Base-by-base conservation (phyloP, 37 sponge, comb jelly and placozoan genomes). In the Bolinopsis microptera region DNA sequence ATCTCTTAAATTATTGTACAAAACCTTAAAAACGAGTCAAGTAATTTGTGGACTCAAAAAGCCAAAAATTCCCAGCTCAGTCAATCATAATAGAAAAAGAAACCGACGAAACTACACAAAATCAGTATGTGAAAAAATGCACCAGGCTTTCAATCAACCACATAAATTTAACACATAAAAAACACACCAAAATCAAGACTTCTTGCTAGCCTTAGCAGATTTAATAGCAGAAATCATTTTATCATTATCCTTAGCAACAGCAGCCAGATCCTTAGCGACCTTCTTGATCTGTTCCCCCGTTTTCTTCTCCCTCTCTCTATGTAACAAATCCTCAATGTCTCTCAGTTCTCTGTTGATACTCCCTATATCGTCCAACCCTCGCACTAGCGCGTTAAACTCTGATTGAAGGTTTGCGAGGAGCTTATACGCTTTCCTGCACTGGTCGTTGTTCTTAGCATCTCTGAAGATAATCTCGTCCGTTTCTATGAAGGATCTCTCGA, bases 361-460 rank as follows among this genome's bases (percentile, higher is more conserved):
- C 30, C 90, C 90, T 41, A 86, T 86, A 39, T 86, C 90, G 30
- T 86, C 90, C 61, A 86, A 48, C 34, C 38, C 90, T 0, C 48
- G 61, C 27, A 86, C 90, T 5, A 86, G 90, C 25, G 90, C 90
- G 36, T 86, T 86, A 38, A 86, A 86, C 90, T 86, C 90, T 30
- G 90, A 86, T 40, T 86, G 90, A n/a, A 86, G 61, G 35, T 86
- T 86, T 0, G 90, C 90, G 3, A 86, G 48, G 39, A 86, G 90
- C 30, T 86, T 86, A 24, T 86, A 86, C 24, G 90, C 32, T 86
- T 40, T 39, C 8, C 61, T 28, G 36, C 90, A 86, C 24, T 41
- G 90, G n/a, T 86, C 90, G 30, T 86, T 86, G n/a, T 86, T 24
- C 61, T 86, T 86, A 39, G 90, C 90, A 24, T 86, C 90, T 39